A percentile compares a stretch with the other conserved stretches of the same genome.
phyloP scores from a whole-genome alignment of 1,140 invertebrate species.

The Glossosoma conforme region DNA sequence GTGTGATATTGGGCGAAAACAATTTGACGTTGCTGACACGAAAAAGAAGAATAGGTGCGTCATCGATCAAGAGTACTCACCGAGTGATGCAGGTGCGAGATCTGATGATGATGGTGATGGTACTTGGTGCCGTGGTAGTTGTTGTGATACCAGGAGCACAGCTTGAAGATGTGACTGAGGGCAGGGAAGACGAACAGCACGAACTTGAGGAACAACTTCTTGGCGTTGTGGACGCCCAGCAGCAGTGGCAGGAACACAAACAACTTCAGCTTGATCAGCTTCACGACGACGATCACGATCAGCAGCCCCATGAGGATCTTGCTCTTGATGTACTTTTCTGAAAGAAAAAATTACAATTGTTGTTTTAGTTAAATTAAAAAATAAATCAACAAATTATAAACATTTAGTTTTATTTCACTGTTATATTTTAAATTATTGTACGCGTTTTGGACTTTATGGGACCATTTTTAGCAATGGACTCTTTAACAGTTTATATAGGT shows the following conservation, averaged over 20 bases:
- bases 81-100: slow-evolving; percentile 59
- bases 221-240: slow-evolving; percentile 71
- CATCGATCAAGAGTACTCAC: no score
- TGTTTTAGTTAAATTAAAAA: background rate
- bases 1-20: no score
- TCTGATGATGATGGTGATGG: slow-evolving; percentile 74
- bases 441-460: no score
- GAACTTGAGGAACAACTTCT: slow-evolving; percentile 75
- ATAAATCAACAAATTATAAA: no score
- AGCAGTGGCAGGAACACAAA: slow-evolving; percentile 69
- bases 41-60: no score
- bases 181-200: slow-evolving; percentile 76
- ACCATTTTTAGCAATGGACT: no score
- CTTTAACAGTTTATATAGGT: no score
- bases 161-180: slow-evolving; percentile 74
- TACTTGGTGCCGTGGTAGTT: slow-evolving; percentile 64
- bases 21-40: no score
- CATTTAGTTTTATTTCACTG: background rate
- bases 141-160: slow-evolving; percentile 75
- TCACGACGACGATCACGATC: slow-evolving; percentile 70
- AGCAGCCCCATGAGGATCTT: slow-evolving; percentile 68
- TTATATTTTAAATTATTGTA: no score
- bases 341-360: slow-evolving; percentile 38
- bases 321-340: slow-evolving; percentile 72
- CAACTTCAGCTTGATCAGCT: slow-evolving; percentile 71